Base-by-base conservation (phyloP, 2,113 vertebrate species). In the Trogon surrucura region DNA sequence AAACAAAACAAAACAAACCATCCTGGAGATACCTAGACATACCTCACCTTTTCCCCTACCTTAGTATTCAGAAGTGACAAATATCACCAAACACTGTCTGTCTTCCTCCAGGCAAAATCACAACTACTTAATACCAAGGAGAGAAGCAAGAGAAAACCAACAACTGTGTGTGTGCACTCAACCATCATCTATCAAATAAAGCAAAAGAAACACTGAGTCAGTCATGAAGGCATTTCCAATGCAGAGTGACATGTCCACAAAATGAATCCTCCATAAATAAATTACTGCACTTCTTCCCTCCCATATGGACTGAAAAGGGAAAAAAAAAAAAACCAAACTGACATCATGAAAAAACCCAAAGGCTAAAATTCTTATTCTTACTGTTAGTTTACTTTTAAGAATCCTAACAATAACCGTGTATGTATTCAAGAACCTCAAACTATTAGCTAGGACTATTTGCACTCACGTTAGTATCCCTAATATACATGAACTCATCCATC, bases 261-360 rank as follows among this genome's bases (percentile, higher is more conserved):
- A 96, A 98, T 71, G 89, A 85, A 97, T 96, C 88, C 93, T 95
- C 96, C 73, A 81, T 93, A 97, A 97, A 96, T 96, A 97, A 97
- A 96, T 97, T 92, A 97, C 89, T 80, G 58, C 41, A 50, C 71
- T 80, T 72, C 71, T 88, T 82, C 71, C 30, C 94, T 54, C 58
- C 86, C 93, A 85, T 89, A 81, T 81, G 71, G 77, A 69, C 19
- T 4, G 71, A 88, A 97, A 91, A 84, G 44, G 32, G 51, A 95
- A 79, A 72, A 70, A 34, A 41, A 41, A 95, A 79, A 69, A 70
- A 34, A 41, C 10, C 57, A 93, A 88, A 95, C 27, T 66, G 41
- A 54, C 65, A 64, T 57, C n/a, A 86, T 29, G 26, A 73, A 93
- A 22, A 69, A 41, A 6, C 12, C 0, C 17, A 80, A 96, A 58